Percentiles rank a stretch among this genome's conserved stretches.
Evolutionary conservation across 2,113 vertebrate genomes (phyloP).

Genomic region (Mungos mungo): DNA sequence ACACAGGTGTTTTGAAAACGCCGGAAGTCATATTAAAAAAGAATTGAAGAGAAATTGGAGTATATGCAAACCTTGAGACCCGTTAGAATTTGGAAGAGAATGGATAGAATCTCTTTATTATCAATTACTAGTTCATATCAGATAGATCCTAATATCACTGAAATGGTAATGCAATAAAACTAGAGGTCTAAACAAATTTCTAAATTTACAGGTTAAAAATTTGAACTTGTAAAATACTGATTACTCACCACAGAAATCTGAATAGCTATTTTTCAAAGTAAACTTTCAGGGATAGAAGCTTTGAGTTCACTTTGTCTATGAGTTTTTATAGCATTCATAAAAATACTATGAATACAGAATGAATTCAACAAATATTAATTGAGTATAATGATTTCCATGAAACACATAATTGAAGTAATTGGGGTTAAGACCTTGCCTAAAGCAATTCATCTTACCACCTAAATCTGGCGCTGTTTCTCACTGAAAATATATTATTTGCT

Average conservation of each 20-base stretch:
- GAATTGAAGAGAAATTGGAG: background rate
- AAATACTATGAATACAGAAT: background rate
- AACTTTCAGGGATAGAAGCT: background rate
- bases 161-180: background rate
- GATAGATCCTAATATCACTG: background rate
- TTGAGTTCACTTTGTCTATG: background rate
- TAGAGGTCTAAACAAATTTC: background rate
- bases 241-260: background rate
- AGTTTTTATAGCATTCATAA: background rate
- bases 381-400: slow-evolving; percentile 32
- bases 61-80: background rate
- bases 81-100: background rate
- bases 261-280: background rate
- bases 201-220: background rate
- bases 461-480: background rate
- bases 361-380: slow-evolving; percentile 54
- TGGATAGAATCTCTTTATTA: background rate
- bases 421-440: slow-evolving; percentile 19
- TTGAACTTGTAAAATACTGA: slow-evolving; percentile 17
- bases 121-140: background rate
- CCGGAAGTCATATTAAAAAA: background rate
- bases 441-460: slow-evolving; percentile 37
- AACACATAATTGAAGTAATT: slow-evolving; percentile 58
- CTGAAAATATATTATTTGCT: slow-evolving; percentile 4
- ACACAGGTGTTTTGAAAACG: background rate